These are phyloP conservation scores for Hafferia zeledoni DNA, from an alignment of 2,797 vertebrate species.

Conservation along the genomic window DNA sequence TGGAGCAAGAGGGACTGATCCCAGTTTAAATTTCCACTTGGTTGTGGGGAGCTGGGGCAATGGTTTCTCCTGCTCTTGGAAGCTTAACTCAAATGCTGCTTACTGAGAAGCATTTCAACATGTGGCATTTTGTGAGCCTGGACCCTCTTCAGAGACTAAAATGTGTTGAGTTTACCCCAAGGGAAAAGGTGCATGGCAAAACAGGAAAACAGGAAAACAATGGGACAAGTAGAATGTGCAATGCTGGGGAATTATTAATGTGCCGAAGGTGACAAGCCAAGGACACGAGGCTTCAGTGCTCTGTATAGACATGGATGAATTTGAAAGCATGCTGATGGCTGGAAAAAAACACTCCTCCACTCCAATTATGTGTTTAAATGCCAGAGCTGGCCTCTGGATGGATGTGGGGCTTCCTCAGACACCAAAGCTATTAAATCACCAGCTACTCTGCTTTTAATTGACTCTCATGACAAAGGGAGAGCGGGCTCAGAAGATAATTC, in stretches of 20 bases:
- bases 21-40: neutral
- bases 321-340: neutral
- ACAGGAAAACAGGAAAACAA: neutral
- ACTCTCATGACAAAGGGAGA: slow-evolving; percentile 49
- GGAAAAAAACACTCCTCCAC: neutral
- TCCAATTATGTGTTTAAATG: neutral
- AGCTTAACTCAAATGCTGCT: neutral
- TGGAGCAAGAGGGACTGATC: neutral
- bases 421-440: slow-evolving; percentile 35
- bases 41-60: neutral
- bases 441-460: slow-evolving; percentile 50
- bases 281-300: neutral
- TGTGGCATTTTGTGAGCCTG: neutral
- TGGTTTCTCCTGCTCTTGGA: neutral
- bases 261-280: neutral
- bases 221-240: neutral
- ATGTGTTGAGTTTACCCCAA: neutral
- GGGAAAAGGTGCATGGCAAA: neutral
- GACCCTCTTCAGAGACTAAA: neutral
- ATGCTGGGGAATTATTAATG: neutral
- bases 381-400: neutral
- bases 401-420: neutral
- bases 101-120: neutral
- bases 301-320: neutral
- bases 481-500: slow-evolving; percentile 9